phyloP scores from a whole-genome alignment of 1,140 invertebrate species.

The Zaprionus gabonicus region DNA sequence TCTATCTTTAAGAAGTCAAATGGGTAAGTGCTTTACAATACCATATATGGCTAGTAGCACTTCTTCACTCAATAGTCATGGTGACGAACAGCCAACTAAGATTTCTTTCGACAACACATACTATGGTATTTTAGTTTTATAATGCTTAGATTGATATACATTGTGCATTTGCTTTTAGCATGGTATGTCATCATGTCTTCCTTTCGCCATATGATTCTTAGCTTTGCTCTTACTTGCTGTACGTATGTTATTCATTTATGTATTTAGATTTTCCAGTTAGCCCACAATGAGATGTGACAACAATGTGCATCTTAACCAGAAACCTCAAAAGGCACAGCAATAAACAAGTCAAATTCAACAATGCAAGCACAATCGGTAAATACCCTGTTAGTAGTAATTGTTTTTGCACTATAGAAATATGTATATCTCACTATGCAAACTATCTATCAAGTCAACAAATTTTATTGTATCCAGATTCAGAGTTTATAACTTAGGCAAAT shows the following conservation, averaged over 20 bases:
- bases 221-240: not conserved
- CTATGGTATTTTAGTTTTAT: not conserved
- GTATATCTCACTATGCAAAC: too few relatives aligned
- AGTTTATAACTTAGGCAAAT: constrained; percentile 36
- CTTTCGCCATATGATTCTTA: not conserved
- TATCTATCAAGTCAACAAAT: not conserved
- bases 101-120: not conserved
- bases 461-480: not conserved
- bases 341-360: not conserved
- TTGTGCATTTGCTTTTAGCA: not conserved
- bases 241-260: not conserved
- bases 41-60: not conserved
- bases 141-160: not conserved
- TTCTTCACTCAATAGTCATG: not conserved
- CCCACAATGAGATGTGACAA: constrained; percentile 9
- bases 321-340: constrained; percentile 1
- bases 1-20: not conserved
- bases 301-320: constrained; percentile 6
- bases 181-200: not conserved
- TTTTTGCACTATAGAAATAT: not conserved
- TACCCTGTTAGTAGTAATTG: not conserved
- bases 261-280: not conserved
- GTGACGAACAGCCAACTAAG: not conserved
- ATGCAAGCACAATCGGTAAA: not conserved
- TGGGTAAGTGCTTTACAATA: not conserved